Percentiles rank a stretch among this genome's conserved stretches.
Evolutionary conservation across 2,797 vertebrate species (phyloP).

Genomic region (Pseudomugil gertrudae): DNA sequence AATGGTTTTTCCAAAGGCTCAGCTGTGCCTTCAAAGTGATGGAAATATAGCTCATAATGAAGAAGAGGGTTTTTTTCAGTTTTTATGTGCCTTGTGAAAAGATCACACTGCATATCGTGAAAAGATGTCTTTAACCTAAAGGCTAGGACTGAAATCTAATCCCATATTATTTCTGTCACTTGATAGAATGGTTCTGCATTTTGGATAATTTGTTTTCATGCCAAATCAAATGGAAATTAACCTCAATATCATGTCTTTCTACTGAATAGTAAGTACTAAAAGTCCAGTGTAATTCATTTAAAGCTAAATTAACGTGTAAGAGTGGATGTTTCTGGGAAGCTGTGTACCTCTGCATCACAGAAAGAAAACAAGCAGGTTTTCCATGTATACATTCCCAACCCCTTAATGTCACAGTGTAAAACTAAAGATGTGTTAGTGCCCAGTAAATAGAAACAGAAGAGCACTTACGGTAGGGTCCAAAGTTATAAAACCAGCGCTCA

Average conservation of each 20-base stretch:
- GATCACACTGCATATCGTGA: slow-evolving; percentile 17
- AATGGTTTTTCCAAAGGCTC: slow-evolving; percentile 54
- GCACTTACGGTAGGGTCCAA: slow-evolving; percentile 85
- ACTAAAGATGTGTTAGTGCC: slow-evolving; percentile 56
- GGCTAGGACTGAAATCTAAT: slow-evolving; percentile 34
- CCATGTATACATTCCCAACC: slow-evolving; percentile 13
- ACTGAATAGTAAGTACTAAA: background rate
- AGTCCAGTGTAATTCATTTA: background rate
- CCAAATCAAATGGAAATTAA: background rate
- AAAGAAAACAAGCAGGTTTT: slow-evolving; percentile 24
- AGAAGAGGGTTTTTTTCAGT: slow-evolving; percentile 21
- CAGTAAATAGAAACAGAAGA: slow-evolving; percentile 61
- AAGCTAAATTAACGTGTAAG: slow-evolving; percentile 9
- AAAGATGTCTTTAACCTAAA: slow-evolving; percentile 28
- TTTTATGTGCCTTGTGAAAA: slow-evolving; percentile 50
- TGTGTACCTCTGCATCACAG: background rate
- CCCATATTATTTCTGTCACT: slow-evolving; percentile 8
- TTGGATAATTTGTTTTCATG: slow-evolving; percentile 4
- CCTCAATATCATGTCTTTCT: background rate
- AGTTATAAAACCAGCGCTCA: slow-evolving; percentile 86
- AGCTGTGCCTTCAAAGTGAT: slow-evolving; percentile 53
- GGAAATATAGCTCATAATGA: slow-evolving; percentile 65
- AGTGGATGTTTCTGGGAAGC: background rate
- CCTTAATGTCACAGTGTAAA: slow-evolving; percentile 24
- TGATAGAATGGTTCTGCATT: slow-evolving; percentile 1